Conservation (phyloP, 2,797 vertebrate genomes). For the Microchirus variegatus region DNA sequence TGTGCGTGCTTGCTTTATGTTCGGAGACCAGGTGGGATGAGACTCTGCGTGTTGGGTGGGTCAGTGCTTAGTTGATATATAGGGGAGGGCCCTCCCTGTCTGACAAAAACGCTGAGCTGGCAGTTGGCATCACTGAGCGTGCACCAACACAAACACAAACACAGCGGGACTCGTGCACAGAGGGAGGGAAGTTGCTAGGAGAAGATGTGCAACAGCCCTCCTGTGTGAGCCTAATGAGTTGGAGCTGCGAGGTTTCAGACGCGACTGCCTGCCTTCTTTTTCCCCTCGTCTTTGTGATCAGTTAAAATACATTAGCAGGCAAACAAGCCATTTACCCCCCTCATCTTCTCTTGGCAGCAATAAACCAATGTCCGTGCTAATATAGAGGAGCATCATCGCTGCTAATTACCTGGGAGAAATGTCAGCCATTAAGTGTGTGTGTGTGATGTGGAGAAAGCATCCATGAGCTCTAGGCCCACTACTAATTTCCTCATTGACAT, state of each 20-base stretch:
- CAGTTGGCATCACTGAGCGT: conserved; percentile 39
- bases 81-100: conserved; percentile 25
- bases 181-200: conserved; percentile 47
- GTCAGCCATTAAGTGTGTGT: conserved; percentile 2
- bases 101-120: conserved; percentile 59
- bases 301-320: conserved; percentile 46
- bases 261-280: conserved; percentile 37
- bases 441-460: not conserved
- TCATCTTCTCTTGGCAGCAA: conserved; percentile 26
- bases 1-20: conserved; percentile 17
- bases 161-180: conserved; percentile 5
- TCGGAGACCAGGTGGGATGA: conserved; percentile 11
- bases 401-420: conserved; percentile 43
- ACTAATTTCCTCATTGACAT: conserved; percentile 20
- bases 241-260: conserved; percentile 34
- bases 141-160: conserved; percentile 24
- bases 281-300: conserved; percentile 33
- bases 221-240: conserved; percentile 35
- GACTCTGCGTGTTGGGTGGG: conserved; percentile 10
- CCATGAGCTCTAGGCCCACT: conserved; percentile 7
- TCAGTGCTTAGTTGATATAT: not conserved
- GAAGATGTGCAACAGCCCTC: conserved; percentile 37
- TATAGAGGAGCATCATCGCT: conserved; percentile 22
- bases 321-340: conserved; percentile 44
- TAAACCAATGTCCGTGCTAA: conserved; percentile 32